These are phyloP conservation scores for Neodon shergylaensis DNA, from an alignment of 2,113 vertebrate species.

Conservation along the genomic window DNA sequence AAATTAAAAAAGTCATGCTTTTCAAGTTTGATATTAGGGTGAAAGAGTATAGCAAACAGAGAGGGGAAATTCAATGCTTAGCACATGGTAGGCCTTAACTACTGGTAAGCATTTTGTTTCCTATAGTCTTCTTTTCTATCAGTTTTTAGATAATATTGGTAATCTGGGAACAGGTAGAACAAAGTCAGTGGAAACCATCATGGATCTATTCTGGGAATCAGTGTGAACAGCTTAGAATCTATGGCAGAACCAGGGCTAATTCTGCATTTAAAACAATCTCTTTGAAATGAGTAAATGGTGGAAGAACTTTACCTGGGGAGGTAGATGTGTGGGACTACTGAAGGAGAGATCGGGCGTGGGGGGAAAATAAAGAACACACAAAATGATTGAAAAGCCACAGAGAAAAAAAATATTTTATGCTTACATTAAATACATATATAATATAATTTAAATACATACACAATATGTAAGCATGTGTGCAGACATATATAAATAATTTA, in stretches of 20 bases:
- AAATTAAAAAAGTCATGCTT: neutral
- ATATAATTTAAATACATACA: neutral
- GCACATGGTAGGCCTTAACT: neutral
- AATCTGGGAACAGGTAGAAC: neutral
- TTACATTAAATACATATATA: neutral
- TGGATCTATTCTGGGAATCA: neutral
- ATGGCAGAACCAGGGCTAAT: neutral
- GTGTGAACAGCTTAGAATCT: neutral
- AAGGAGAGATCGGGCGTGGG: fast-evolving
- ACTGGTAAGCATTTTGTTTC: neutral
- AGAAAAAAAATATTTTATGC: neutral
- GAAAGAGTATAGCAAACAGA: neutral
- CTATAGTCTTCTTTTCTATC: neutral
- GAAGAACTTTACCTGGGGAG: neutral
- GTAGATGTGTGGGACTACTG: neutral
- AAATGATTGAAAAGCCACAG: neutral
- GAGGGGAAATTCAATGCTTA: neutral
- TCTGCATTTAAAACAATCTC: neutral
- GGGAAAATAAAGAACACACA: neutral
- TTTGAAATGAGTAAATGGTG: neutral
- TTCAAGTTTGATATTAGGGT: neutral
- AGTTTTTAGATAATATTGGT: neutral
- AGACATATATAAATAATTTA: neutral
- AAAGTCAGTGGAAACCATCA: neutral
- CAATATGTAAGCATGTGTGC: neutral